Conservation (phyloP, 2,888 invertebrate species). For the Tenodera sinensis region DNA sequence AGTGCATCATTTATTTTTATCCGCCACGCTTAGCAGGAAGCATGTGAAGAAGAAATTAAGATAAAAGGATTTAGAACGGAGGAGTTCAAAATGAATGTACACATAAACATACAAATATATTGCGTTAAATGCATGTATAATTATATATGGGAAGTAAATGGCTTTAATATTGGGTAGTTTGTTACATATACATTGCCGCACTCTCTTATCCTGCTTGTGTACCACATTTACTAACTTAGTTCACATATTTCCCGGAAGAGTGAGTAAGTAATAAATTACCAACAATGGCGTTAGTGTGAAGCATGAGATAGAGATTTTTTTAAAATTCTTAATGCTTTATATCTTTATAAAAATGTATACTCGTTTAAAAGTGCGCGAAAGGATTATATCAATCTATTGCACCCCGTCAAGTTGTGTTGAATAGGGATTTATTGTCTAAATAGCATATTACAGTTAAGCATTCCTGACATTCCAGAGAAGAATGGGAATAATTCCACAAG, state of each 20-base stretch:
- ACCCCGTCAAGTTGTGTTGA: not conserved
- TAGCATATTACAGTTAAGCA: not conserved
- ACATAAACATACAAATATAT: too few species aligned
- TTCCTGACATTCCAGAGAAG: conserved; percentile 20
- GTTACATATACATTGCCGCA: not conserved
- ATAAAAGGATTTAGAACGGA: too few species aligned
- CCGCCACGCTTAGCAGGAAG: too few species aligned
- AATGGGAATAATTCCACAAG: not conserved
- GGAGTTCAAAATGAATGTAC: too few species aligned
- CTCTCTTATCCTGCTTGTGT: not conserved
- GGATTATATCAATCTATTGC: not conserved
- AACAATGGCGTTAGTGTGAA: conserved; percentile 4
- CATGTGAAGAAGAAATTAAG: too few species aligned
- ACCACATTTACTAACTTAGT: not conserved
- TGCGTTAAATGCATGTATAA: too few species aligned
- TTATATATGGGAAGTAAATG: too few species aligned
- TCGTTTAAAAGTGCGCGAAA: not conserved
- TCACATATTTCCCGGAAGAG: conserved; percentile 2
- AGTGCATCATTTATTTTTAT: too few species aligned
- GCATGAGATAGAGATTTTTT: not conserved
- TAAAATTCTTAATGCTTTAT: not conserved
- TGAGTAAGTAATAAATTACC: not conserved
- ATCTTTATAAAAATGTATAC: not conserved
- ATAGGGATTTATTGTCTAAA: not conserved
- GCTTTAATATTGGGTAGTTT: too few species aligned